These are phyloP conservation scores for Lacanobia oleracea DNA, from an alignment of 2,888 invertebrate genomes.

Conservation along the genomic window DNA sequence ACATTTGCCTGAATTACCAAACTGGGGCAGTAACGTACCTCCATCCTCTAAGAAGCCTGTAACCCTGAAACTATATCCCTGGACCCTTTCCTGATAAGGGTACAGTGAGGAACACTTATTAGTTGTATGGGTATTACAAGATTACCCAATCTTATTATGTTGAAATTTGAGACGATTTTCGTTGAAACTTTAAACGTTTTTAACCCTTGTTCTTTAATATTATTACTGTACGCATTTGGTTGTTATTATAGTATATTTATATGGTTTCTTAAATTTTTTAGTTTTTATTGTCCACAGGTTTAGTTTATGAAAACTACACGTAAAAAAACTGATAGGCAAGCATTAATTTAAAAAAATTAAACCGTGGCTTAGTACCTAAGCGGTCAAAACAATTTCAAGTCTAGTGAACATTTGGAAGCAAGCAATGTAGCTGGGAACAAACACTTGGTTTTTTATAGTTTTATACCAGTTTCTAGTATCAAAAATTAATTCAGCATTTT, in stretches of 20 bases:
- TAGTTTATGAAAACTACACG: too few species aligned
- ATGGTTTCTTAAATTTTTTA: too few species aligned
- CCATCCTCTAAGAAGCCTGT: slow-evolving; percentile 5
- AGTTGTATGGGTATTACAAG: slow-evolving; percentile 27
- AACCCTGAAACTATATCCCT: slow-evolving; percentile 51
- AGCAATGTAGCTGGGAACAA: too few species aligned
- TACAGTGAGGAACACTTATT: slow-evolving; percentile 34
- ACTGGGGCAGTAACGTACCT: slow-evolving; percentile 4
- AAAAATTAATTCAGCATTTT: too few species aligned
- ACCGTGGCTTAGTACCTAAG: too few species aligned
- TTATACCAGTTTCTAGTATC: too few species aligned
- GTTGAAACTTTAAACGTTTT: slow-evolving; percentile 43
- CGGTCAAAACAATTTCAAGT: too few species aligned
- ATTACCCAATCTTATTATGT: slow-evolving; percentile 47
- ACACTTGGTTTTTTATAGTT: too few species aligned
- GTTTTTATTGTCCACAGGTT: too few species aligned
- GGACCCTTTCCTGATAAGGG: slow-evolving; percentile 57
- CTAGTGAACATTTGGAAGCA: too few species aligned
- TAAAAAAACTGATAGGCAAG: too few species aligned
- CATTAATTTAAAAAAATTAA: too few species aligned
- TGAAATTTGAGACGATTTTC: slow-evolving; percentile 45
- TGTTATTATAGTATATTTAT: background rate
- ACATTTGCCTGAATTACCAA: background rate
- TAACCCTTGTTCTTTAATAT: slow-evolving; percentile 47
- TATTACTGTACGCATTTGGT: slow-evolving; percentile 19